Base-by-base conservation (phyloP, 2,113 vertebrate species). In the Neogobius melanostomus region DNA sequence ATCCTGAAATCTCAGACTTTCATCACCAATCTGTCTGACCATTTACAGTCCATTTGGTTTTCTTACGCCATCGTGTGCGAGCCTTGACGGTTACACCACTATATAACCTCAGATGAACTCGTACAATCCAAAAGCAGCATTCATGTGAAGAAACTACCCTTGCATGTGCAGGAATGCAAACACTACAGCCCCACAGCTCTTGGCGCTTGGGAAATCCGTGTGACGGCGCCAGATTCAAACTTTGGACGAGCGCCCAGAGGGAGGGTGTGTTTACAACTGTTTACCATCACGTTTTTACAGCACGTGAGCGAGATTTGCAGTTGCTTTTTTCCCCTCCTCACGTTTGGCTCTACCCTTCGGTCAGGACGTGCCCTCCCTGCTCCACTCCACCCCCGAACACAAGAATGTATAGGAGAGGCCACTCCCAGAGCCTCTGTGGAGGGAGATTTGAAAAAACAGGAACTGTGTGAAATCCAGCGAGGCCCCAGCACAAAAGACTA, bases 381-480 rank as follows among this genome's bases (percentile, higher is more conserved):
- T 2, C 15, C 66, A 46, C 59, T 63, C 65, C 65, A 56, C 10
- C 52, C 28, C 1, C 52, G n/a, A 64, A 17, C 16, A 2, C 45
- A 82, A 77, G 89, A 88, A 85, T 83, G 82, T 53, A 50, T 52
- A 47, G 45, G 21, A 66, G 21, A 75, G 74, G 76, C 82, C 74
- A 47, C 76, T 76, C 84, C 85, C 78, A 51, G 9, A 21, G 51
- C 28, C 4, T 5, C 0, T 17, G 42, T 15, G 0, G 68, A 81
- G 82, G 87, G 86, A 87, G 6, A 73, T 87, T 90, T 88, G 84
- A 90, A 91, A 85, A 83, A 77, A 76, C 61, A 85, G 76, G 70
- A 81, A 81, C 42, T 7, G 59, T 12, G 74, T 65, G 68, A 36
- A 14, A 0, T 48, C 6, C 6, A 42, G 14, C 6, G 60, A 5